Evolutionary conservation across 2,888 invertebrate species (phyloP), one percentile per base, ranked within the genome.

Genomic region (Rhingia campestris): DNA sequence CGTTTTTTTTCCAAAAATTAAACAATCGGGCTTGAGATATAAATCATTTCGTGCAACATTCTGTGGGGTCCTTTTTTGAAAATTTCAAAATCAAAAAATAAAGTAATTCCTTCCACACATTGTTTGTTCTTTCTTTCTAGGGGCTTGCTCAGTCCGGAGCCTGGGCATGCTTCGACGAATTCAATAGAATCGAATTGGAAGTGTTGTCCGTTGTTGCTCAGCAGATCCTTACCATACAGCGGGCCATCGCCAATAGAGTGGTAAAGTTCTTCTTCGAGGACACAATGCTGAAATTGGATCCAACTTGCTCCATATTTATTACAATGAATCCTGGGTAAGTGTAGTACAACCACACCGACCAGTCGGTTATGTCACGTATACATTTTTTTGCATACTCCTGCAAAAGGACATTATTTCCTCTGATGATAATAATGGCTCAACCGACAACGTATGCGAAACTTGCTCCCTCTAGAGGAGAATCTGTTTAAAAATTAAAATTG

Each of bases 151-250:
- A 97, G 89, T 95, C 97, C 9, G 98, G 98, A 14, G 96, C 97
- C 0, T 98, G 97, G 97, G 96, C 97, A 6, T 98, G 98, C 91
- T 97, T 98, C 92, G 97, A 98, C 91, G 98, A 98, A 92, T 98
- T 98, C 93, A 97, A 98, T 92, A 94, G 98, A 86, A 97, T 98
- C 87, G 97, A 97, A 89, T 92, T 97, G 89, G 97, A 98, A 90
- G 97, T 98, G 74, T 91, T 98, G 73, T 98, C 98, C 3, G 97
- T 98, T 77, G 96, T 98, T 37, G 97, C 97, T 30, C 98, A 98
- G 92, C 98, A 98, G 92, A 97, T 98, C 91, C 93, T 96, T 73
- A 96, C 96, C 90, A 97, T 98, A 90, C 97, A 97, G 92, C 94
- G 95, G 88, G 98, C 98, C 0, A 95, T 98, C 86, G 93, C 95